These are phyloP conservation scores for Notamacropus eugenii DNA, from an alignment of 2,797 vertebrate genomes.

Conservation along the genomic window DNA sequence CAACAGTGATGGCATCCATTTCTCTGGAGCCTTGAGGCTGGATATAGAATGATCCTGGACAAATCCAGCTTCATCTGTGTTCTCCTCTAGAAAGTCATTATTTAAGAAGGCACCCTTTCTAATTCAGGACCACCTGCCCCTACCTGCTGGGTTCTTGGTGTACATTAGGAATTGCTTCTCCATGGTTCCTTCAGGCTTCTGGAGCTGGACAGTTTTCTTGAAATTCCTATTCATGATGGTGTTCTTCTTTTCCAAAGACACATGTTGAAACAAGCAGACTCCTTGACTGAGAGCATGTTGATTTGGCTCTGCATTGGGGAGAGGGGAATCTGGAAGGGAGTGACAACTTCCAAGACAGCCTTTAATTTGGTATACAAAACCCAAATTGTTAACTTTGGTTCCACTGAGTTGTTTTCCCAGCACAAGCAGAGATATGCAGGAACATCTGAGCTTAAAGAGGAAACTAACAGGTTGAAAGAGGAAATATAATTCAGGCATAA, in stretches of 20 bases:
- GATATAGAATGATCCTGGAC: conserved; percentile 62
- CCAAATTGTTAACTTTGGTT: conserved; percentile 86
- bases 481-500: conserved; percentile 81
- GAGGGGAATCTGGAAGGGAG: conserved; percentile 83
- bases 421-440: conserved; percentile 84
- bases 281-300: conserved; percentile 84
- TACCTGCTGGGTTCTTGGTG: conserved; percentile 40
- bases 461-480: conserved; percentile 81
- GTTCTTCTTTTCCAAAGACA: conserved; percentile 84
- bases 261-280: conserved; percentile 85
- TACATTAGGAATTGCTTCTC: conserved; percentile 77
- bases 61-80: conserved; percentile 73
- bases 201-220: conserved; percentile 67
- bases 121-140: conserved; percentile 69
- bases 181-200: conserved; percentile 63
- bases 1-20: background rate
- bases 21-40: background rate
- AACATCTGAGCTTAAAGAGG: conserved; percentile 83
- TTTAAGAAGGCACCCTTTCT: conserved; percentile 70
- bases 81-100: conserved; percentile 66
- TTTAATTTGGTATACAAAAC: conserved; percentile 89
- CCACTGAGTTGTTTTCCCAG: conserved; percentile 84
- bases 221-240: conserved; percentile 81
- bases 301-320: conserved; percentile 83
- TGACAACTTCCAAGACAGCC: conserved; percentile 88